These are phyloP conservation scores for Dolomedes plantarius DNA, from an alignment of 2,888 invertebrate species.

Conservation along the genomic window DNA sequence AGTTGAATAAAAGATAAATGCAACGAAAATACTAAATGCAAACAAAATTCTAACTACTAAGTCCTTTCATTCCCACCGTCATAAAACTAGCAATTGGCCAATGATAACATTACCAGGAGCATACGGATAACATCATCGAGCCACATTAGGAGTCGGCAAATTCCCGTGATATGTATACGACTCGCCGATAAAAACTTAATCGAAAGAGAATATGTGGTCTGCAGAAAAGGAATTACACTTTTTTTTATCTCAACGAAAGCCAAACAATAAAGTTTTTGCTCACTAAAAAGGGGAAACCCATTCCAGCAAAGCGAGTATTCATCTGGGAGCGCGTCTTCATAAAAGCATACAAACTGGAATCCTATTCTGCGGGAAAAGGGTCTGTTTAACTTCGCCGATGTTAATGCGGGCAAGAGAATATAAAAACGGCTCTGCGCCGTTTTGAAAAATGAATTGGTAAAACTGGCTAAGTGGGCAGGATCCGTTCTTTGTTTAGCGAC, in stretches of 20 bases:
- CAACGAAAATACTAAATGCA: neutral
- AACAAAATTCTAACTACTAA: neutral
- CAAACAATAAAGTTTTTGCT: slow-evolving; percentile 68
- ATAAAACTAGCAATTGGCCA: neutral
- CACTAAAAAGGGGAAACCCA: slow-evolving; percentile 47
- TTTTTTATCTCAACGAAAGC: slow-evolving; percentile 33
- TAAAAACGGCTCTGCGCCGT: slow-evolving; percentile 58
- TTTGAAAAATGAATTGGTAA: slow-evolving; percentile 71
- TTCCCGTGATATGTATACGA: slow-evolving; percentile 12
- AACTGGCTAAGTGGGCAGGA: slow-evolving; percentile 66
- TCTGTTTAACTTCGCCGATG: slow-evolving; percentile 69
- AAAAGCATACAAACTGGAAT: slow-evolving; percentile 64
- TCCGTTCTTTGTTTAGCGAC: slow-evolving; percentile 69
- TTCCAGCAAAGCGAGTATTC: slow-evolving; percentile 61
- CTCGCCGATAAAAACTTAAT: slow-evolving; percentile 37
- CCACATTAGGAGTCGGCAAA: neutral
- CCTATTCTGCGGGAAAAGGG: slow-evolving; percentile 47
- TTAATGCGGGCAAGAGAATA: slow-evolving; percentile 52
- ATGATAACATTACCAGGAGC: neutral
- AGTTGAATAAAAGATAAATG: no score
- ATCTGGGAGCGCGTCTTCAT: slow-evolving; percentile 64
- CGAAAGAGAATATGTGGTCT: slow-evolving; percentile 22
- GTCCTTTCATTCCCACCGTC: neutral
- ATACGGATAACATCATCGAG: neutral
- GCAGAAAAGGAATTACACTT: slow-evolving; percentile 43